These are phyloP conservation scores for Agrenia bidenticulata DNA, from an alignment of 2,888 invertebrate genomes.

Conservation along the genomic window DNA sequence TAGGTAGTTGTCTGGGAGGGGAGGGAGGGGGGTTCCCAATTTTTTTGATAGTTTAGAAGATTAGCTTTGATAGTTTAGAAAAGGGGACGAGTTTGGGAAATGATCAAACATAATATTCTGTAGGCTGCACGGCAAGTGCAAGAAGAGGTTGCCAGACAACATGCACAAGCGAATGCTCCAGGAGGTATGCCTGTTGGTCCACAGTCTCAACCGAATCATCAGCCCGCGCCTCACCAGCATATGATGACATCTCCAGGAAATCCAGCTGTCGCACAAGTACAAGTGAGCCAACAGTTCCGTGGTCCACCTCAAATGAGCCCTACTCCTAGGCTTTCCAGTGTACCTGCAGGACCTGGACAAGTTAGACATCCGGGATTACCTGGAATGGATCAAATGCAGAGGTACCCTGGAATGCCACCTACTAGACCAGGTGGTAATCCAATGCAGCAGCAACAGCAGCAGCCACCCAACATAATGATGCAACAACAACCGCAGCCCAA, in stretches of 20 bases:
- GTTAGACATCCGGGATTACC: slow-evolving; percentile 50
- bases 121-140: slow-evolving; percentile 65
- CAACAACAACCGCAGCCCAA: slow-evolving; percentile 38
- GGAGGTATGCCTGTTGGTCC: slow-evolving; percentile 57
- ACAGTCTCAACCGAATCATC: slow-evolving; percentile 50
- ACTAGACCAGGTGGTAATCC: slow-evolving; percentile 54
- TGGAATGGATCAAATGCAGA: slow-evolving; percentile 58
- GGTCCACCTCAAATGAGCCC: slow-evolving; percentile 51
- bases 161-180: slow-evolving; percentile 73
- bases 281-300: slow-evolving; percentile 36
- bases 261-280: slow-evolving; percentile 44
- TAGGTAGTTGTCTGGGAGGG: too few relatives aligned
- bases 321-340: slow-evolving; percentile 36
- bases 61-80: too few relatives aligned
- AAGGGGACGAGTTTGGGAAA: too few relatives aligned
- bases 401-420: slow-evolving; percentile 57
- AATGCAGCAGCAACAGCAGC: slow-evolving; percentile 39
- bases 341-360: slow-evolving; percentile 35
- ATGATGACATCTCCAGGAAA: slow-evolving; percentile 58
- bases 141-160: slow-evolving; percentile 87
- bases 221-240: slow-evolving; percentile 59
- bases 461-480: slow-evolving; percentile 38
- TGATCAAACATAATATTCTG: slow-evolving; percentile 3
- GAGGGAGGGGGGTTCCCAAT: too few relatives aligned
- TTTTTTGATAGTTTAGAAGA: too few relatives aligned